A percentile compares a stretch with the other conserved stretches of the same genome.
Evolutionary conservation across 1,140 invertebrate species (phyloP).

Genomic region (Parapsyche elsis): DNA sequence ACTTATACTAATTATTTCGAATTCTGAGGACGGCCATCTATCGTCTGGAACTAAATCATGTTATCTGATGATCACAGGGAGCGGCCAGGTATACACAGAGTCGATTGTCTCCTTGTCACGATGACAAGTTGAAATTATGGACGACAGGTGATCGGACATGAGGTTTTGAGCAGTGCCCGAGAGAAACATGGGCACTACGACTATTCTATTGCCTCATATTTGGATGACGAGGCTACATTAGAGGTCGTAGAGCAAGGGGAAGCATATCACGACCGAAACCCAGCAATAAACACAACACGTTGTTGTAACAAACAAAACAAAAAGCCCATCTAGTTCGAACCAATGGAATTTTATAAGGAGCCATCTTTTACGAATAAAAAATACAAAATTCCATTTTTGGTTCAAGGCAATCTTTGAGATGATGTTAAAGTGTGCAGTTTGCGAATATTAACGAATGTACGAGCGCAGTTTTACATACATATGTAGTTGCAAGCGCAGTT

Average conservation of each 20-base stretch:
- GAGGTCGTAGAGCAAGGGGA: slow-evolving; percentile 4
- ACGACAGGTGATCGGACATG: slow-evolving; percentile 51
- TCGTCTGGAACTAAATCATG: slow-evolving; percentile 37
- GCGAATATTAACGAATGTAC: too few relatives aligned
- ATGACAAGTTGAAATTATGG: slow-evolving; percentile 52
- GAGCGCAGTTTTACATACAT: neutral
- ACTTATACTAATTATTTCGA: slow-evolving; percentile 35
- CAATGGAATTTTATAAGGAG: too few relatives aligned
- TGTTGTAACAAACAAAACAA: neutral
- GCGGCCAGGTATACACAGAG: slow-evolving; percentile 43
- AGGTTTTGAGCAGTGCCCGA: slow-evolving; percentile 34
- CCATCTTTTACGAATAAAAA: too few relatives aligned
- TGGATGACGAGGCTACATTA: slow-evolving; percentile 34
- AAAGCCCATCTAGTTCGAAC: neutral
- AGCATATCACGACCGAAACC: neutral
- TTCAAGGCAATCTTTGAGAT: neutral
- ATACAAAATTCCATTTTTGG: too few relatives aligned
- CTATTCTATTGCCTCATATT: slow-evolving; percentile 35
- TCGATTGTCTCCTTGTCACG: slow-evolving; percentile 47
- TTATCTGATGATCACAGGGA: slow-evolving; percentile 49
- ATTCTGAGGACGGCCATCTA: neutral
- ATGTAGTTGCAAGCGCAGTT: neutral
- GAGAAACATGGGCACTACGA: slow-evolving; percentile 19
- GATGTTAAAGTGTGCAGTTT: neutral
- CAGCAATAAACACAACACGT: slow-evolving; percentile 9